Evolutionary conservation across 2,797 vertebrate species (phyloP).

Genomic region (Carapus acus): DNA sequence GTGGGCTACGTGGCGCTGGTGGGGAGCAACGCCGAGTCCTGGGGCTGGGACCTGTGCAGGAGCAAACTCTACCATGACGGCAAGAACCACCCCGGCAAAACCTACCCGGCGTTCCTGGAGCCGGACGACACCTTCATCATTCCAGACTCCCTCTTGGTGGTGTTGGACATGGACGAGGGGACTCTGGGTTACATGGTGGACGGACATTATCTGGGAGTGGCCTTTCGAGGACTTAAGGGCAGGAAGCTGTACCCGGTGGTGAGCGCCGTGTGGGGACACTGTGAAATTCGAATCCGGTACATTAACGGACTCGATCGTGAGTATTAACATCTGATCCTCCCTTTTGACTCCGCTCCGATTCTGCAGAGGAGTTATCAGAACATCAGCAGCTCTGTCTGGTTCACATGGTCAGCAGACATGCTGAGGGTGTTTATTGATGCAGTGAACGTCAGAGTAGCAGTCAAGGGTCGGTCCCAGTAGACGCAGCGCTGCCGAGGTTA

Average conservation of each 20-base stretch:
- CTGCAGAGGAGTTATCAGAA: not conserved
- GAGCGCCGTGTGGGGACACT: conserved; percentile 99
- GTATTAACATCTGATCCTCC: conserved; percentile 60
- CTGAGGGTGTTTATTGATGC: conserved; percentile 30
- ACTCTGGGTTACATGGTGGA: conserved; percentile 96
- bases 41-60: conserved; percentile 98
- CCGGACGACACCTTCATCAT: conserved; percentile 94
- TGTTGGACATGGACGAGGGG: conserved; percentile 98
- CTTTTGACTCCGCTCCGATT: not conserved
- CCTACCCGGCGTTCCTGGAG: conserved; percentile 90
- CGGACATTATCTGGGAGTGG: conserved; percentile 95
- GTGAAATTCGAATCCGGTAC: conserved; percentile 98
- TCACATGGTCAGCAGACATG: conserved; percentile 10
- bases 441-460: conserved; percentile 32
- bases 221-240: conserved; percentile 94
- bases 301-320: conserved; percentile 99
- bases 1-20: conserved; percentile 94
- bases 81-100: conserved; percentile 92
- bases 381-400: not conserved
- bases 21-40: conserved; percentile 92
- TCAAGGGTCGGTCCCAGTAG: conserved; percentile 11
- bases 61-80: conserved; percentile 96
- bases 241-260: conserved; percentile 96
- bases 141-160: conserved; percentile 94
- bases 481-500: conserved; percentile 17